These are phyloP conservation scores for Zonitis immaculata DNA, from an alignment of 2,888 invertebrate species.

Conservation along the genomic window DNA sequence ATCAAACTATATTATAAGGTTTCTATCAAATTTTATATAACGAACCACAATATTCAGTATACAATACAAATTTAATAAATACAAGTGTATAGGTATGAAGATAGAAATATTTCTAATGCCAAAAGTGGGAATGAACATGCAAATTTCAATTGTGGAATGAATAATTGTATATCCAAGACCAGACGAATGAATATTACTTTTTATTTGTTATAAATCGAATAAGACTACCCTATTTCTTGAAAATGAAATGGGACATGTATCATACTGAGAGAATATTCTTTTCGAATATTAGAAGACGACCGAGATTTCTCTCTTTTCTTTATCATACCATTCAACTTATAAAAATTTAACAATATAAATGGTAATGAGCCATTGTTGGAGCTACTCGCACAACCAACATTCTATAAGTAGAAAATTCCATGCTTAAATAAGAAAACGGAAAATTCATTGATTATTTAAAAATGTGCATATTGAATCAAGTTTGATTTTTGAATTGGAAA, in stretches of 20 bases:
- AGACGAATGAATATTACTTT: constrained; percentile 27
- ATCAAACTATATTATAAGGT: constrained; percentile 20
- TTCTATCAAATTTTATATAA: constrained; percentile 29
- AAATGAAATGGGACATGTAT: constrained; percentile 13
- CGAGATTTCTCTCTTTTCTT: constrained; percentile 11
- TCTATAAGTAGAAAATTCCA: constrained; percentile 10
- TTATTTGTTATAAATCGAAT: constrained; percentile 26
- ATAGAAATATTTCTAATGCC: constrained; percentile 24
- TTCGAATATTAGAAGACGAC: constrained; percentile 12
- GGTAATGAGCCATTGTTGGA: constrained; percentile 14
- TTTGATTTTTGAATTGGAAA: too few species aligned
- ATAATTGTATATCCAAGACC: constrained; percentile 24
- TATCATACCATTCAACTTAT: constrained; percentile 16
- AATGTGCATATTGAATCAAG: too few species aligned
- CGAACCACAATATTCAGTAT: constrained; percentile 29
- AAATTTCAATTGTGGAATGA: constrained; percentile 24
- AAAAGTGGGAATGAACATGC: constrained; percentile 21
- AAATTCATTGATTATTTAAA: too few species aligned
- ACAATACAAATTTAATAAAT: too few species aligned
- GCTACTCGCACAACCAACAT: too few species aligned
- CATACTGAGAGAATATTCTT: constrained; percentile 13
- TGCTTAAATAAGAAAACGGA: too few species aligned
- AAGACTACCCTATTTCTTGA: constrained; percentile 19
- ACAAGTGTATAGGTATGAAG: too few species aligned
- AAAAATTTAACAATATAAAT: constrained; percentile 19